Evolutionary conservation across 2,888 invertebrate species (phyloP), one percentile per base, ranked within the genome.

Genomic region (Balanococcus diminutus): DNA sequence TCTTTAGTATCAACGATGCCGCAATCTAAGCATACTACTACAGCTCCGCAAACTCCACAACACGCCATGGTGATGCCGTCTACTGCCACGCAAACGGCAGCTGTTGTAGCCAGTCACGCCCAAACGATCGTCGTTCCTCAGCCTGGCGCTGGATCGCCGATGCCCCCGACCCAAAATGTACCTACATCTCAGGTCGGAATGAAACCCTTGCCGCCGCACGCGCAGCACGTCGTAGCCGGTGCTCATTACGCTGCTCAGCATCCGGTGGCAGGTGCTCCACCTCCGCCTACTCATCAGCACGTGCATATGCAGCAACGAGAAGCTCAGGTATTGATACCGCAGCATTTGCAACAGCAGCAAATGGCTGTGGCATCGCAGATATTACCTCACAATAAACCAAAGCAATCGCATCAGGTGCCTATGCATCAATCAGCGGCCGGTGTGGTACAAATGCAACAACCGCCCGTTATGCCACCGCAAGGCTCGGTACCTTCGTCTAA

Each of bases 151-250:
- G 83, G 11, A 19, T 11, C 28, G 3, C n/a, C 75, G 14, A 25
- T 32, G 8, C 72, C 85, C 3, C 22, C 79, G 25, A 28, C 75
- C 0, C 75, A 46, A 39, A 8, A 39, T 2, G 36, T 32, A 14
- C 81, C 86, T 3, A 81, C 39, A 6, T 81, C 81, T 0, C 86
- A 86, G 36, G 81, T 51, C 9, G 81, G 32, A 6, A 46, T 82
- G 81, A 86, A 86, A 86, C 81, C 81, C n/a, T 72, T n/a, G 32
- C 86, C 85, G 31, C 81, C 81, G 1, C 72, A 72, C 14, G 16
- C 72, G 42, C 84, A 28, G 2, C 67, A 67, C 16, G 67, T 67
- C 5, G 28, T 67, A 16, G 3, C 72, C 31, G 72, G 72, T 8
- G 72, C 31, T 0, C 51, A 31, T 31, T 22, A 46, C 31, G 22